A percentile compares a stretch with the other conserved stretches of the same genome.
Conservation (phyloP, 1,140 invertebrate genomes). For the Cyphomyrmex costatus region DNA sequence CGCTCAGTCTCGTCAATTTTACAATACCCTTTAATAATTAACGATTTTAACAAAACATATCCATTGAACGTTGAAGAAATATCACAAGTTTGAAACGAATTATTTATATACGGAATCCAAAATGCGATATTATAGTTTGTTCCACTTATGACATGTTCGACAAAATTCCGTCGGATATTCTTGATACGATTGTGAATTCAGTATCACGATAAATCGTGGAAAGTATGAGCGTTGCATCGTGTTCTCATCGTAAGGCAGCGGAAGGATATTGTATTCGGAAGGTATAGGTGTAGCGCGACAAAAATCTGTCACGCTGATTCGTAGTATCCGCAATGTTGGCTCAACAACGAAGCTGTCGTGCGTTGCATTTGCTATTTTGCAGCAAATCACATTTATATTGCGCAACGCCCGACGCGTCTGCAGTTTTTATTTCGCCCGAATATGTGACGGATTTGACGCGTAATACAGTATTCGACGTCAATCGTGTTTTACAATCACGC, state of each 20-base stretch:
- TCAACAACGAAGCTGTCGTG: neutral
- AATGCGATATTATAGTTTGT: constrained; percentile 55
- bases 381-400: constrained; percentile 23
- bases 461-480: neutral
- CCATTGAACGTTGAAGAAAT: neutral
- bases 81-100: constrained; percentile 43
- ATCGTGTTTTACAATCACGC: constrained; percentile 40
- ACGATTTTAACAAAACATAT: constrained; percentile 33
- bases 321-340: neutral
- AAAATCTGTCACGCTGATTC: constrained; percentile 35
- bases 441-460: neutral
- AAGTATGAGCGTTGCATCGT: neutral
- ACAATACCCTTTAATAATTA: constrained; percentile 31
- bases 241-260: neutral
- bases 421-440: constrained; percentile 22
- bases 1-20: constrained; percentile 28
- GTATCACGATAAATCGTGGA: constrained; percentile 35
- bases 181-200: constrained; percentile 24
- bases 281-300: neutral
- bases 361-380: constrained; percentile 26
- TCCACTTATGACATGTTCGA: constrained; percentile 45
- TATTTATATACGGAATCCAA: constrained; percentile 59
- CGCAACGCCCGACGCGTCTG: neutral
- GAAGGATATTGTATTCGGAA: constrained; percentile 17
- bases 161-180: constrained; percentile 49